phyloP scores from a whole-genome alignment of 2,888 invertebrate genomes.

The Parnassius orleans region DNA sequence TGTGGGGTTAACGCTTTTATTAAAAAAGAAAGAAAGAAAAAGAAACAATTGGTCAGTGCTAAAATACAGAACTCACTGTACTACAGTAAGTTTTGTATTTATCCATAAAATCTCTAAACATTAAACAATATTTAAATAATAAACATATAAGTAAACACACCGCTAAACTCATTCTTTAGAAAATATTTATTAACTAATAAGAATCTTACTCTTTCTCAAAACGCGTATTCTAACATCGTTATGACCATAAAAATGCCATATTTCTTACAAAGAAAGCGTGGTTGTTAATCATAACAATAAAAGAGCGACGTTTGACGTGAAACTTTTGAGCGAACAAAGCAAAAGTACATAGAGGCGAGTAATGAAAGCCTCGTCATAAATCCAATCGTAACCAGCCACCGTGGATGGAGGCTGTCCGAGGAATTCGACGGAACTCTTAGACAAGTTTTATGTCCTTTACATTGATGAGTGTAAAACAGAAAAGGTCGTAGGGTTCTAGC shows the following conservation, averaged over 20 bases:
- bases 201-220: conserved; percentile 14
- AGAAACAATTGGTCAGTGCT: too few species aligned
- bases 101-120: background rate
- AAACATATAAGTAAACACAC: conserved; percentile 2
- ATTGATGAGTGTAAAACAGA: conserved; percentile 61
- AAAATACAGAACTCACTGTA: conserved; percentile 7
- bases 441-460: conserved; percentile 65
- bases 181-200: conserved; percentile 25
- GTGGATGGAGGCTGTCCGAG: conserved; percentile 40
- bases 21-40: too few species aligned
- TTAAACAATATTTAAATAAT: conserved; percentile 13
- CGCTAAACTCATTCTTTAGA: conserved; percentile 21
- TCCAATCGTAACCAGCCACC: conserved; percentile 53
- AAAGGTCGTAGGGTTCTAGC: conserved; percentile 44
- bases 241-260: conserved; percentile 23
- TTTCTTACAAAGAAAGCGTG: conserved; percentile 27
- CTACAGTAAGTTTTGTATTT: too few species aligned
- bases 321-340: conserved; percentile 43
- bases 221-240: conserved; percentile 15
- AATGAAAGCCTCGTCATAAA: conserved; percentile 61
- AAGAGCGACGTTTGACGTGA: conserved; percentile 38
- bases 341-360: conserved; percentile 43
- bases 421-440: conserved; percentile 58
- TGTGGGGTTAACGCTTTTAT: too few species aligned
- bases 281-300: conserved; percentile 42